These are phyloP conservation scores for Catamblyrhynchus diadema DNA, from an alignment of 2,797 vertebrate species.

Conservation along the genomic window DNA sequence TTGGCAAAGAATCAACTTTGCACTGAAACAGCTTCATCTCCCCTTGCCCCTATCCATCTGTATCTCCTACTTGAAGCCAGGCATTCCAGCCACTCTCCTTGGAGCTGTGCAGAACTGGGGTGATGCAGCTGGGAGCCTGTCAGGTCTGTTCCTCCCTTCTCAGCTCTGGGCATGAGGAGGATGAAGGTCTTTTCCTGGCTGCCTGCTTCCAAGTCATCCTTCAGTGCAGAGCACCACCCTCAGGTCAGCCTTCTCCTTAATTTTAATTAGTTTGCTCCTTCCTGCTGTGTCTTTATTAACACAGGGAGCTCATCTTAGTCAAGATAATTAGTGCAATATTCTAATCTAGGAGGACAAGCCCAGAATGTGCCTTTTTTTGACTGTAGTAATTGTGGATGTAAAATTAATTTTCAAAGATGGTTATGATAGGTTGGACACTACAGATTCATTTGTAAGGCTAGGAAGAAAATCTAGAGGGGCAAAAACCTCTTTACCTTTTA, in stretches of 20 bases:
- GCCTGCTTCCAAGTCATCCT: neutral
- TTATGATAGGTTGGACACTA: neutral
- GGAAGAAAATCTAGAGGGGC: neutral
- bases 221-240: neutral
- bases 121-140: neutral
- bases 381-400: neutral
- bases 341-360: neutral
- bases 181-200: neutral
- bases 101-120: neutral
- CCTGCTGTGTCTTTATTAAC: neutral
- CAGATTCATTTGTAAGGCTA: neutral
- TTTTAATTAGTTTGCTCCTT: neutral
- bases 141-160: neutral
- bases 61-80: neutral
- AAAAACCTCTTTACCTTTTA: neutral
- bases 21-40: neutral
- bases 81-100: neutral
- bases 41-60: neutral
- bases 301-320: slow-evolving; percentile 1
- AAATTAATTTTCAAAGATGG: neutral
- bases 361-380: neutral
- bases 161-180: neutral
- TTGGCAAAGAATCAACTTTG: neutral
- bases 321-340: neutral
- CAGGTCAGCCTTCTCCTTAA: neutral